Conservation (phyloP, 2,888 invertebrate species). For the Epirrhoe tristata region DNA sequence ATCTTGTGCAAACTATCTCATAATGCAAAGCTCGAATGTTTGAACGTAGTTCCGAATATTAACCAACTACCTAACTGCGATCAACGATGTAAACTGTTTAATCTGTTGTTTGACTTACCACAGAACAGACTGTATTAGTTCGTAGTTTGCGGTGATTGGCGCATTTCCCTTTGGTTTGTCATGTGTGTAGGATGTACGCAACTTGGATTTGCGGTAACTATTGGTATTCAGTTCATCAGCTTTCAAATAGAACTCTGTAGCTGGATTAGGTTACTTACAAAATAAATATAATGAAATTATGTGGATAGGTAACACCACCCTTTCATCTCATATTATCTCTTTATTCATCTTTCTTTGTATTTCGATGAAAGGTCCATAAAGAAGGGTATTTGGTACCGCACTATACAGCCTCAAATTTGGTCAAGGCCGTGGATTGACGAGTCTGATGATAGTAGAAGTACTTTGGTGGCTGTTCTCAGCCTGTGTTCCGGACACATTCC, state of each 20-base stretch:
- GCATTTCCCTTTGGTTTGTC: slow-evolving; percentile 3
- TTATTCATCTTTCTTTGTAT: too few species aligned
- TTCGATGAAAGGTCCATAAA: too few species aligned
- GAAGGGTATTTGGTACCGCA: too few species aligned
- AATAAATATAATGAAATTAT: too few species aligned
- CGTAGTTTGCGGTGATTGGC: slow-evolving; percentile 10
- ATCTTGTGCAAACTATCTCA: neutral
- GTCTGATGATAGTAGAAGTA: too few species aligned
- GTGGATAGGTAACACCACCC: too few species aligned
- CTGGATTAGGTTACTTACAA: too few species aligned
- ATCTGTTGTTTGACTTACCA: slow-evolving; percentile 10
- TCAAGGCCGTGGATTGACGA: too few species aligned
- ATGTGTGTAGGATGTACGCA: neutral
- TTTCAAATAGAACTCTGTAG: neutral
- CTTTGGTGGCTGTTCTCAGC: too few species aligned
- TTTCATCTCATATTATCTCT: too few species aligned
- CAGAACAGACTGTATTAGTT: slow-evolving; percentile 5
- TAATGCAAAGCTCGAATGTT: neutral
- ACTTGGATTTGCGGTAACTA: neutral
- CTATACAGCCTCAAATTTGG: too few species aligned
- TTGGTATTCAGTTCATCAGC: neutral
- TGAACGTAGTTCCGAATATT: slow-evolving; percentile 7
- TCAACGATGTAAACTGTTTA: slow-evolving; percentile 9
- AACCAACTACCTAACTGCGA: slow-evolving; percentile 13
- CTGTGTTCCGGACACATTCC: too few species aligned